Evolutionary conservation across 1,140 invertebrate species (phyloP), one percentile per base, ranked within the genome.

Genomic region (Chlorops oryzae): DNA sequence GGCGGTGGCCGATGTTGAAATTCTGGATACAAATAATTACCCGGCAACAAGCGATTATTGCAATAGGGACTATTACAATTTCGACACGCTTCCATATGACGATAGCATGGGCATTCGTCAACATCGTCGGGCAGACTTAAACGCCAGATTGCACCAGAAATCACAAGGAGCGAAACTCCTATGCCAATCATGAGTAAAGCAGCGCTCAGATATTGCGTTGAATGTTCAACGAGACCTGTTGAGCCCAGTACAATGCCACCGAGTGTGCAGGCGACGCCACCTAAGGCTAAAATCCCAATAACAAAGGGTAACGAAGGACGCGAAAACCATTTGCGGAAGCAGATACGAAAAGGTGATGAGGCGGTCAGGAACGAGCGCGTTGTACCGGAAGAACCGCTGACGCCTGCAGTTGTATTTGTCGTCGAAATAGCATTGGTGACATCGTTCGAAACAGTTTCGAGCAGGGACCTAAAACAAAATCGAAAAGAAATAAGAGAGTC

Each of bases 161-260:
- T 69, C 17, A 70, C 66, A 43, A 70, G 42, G 42, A 70, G 15
- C 3, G 66, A 70, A 21, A 70, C 62, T 3, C 66, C 66, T 27
- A 70, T 70, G 38, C 66, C 66, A 41, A 70, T 70, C 66, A 70
- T 70, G 1, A 70, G 52, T 21, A 70, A 56, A 9, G 66, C 66
- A 2, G 66, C 66, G 40, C 66, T 70, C 43, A 70, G 38, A 51
- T 70, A 70, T 44, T 70, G 66, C 17, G 66, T 70, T 1, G 66
- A 69, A 27, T 70, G 66, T 46, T 70, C 66, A 15, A 70, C 62
- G 2, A 70, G 54, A 2, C 66, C 66, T 0, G 65, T 70, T 18
- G 66, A 65, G n/a, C 66, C 66, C 3, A 70, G 47, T 13, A 70
- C 66, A 47, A 70, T 69, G 17, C 66, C 66, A 32, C 66, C 66